Conservation (phyloP, 2,797 vertebrate genomes). For the Schizothorax lantsangensis region DNA sequence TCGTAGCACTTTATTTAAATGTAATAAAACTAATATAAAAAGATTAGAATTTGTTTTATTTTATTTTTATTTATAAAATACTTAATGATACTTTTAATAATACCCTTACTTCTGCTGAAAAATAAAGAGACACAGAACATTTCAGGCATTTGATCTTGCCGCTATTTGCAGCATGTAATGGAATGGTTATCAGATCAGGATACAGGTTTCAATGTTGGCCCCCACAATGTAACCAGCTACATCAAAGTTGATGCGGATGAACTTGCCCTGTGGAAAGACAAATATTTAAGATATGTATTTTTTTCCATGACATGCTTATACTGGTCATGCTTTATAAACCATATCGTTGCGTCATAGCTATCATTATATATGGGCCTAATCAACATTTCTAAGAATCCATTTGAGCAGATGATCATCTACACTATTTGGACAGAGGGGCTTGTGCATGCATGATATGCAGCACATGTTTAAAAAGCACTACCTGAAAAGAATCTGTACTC, state of each 20-base stretch:
- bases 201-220: slow-evolving; percentile 86
- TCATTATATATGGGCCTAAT: neutral
- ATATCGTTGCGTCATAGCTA: neutral
- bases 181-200: slow-evolving; percentile 25
- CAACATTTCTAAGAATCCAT: neutral
- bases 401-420: neutral
- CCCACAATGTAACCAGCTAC: slow-evolving; percentile 92
- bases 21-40: neutral
- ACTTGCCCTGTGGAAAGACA: slow-evolving; percentile 86
- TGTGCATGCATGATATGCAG: neutral
- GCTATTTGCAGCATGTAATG: neutral
- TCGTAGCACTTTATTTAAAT: neutral
- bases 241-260: slow-evolving; percentile 98
- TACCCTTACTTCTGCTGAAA: neutral
- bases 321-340: slow-evolving; percentile 23
- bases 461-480: slow-evolving; percentile 5
- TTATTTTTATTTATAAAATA: neutral
- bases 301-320: neutral
- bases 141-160: neutral
- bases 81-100: neutral
- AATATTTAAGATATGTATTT: slow-evolving; percentile 57
- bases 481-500: slow-evolving; percentile 39
- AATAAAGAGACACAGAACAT: neutral
- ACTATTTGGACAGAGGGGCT: neutral
- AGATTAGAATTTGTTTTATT: neutral